These are phyloP conservation scores for Drosophila lacteicornis DNA, from an alignment of 1,140 invertebrate genomes.

Conservation along the genomic window DNA sequence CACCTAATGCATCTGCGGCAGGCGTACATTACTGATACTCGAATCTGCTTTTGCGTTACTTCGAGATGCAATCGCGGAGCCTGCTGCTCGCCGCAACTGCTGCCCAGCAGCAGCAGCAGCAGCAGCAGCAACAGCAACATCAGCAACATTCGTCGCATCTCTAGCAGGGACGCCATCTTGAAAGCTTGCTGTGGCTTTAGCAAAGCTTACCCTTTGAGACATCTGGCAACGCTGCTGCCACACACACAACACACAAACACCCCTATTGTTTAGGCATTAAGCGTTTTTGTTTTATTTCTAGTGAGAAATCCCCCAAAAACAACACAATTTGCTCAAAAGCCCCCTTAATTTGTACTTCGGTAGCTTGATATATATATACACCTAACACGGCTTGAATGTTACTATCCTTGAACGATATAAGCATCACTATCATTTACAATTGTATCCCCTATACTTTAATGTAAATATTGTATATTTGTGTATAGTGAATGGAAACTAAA, in stretches of 20 bases:
- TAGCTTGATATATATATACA: slow-evolving; percentile 51
- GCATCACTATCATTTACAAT: slow-evolving; percentile 51
- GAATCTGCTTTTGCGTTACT: slow-evolving; percentile 82
- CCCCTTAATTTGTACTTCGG: slow-evolving; percentile 53
- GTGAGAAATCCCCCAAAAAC: slow-evolving; percentile 22
- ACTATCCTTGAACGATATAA: slow-evolving; percentile 42
- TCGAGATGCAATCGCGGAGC: slow-evolving; percentile 80
- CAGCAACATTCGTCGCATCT: slow-evolving; percentile 47
- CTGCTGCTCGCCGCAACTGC: slow-evolving; percentile 59
- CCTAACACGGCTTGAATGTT: slow-evolving; percentile 60
- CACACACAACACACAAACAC: slow-evolving; percentile 1
- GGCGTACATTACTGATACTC: slow-evolving; percentile 85
- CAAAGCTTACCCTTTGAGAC: slow-evolving; percentile 44
- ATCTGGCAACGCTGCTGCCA: slow-evolving; percentile 44
- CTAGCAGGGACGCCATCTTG: slow-evolving; percentile 51
- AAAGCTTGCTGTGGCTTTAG: slow-evolving; percentile 41
- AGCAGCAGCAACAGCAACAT: slow-evolving; percentile 38
- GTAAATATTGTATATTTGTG: slow-evolving; percentile 84
- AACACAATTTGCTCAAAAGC: slow-evolving; percentile 77
- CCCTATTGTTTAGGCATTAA: slow-evolving; percentile 47
- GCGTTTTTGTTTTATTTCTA: slow-evolving; percentile 24
- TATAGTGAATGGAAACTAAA: slow-evolving; percentile 70
- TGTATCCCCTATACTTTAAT: slow-evolving; percentile 62
- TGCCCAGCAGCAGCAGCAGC: slow-evolving; percentile 58
- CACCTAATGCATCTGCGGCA: slow-evolving; percentile 64